These are phyloP conservation scores for Sinocyclocheilus grahami DNA, from an alignment of 2,113 vertebrate genomes.

Conservation along the genomic window DNA sequence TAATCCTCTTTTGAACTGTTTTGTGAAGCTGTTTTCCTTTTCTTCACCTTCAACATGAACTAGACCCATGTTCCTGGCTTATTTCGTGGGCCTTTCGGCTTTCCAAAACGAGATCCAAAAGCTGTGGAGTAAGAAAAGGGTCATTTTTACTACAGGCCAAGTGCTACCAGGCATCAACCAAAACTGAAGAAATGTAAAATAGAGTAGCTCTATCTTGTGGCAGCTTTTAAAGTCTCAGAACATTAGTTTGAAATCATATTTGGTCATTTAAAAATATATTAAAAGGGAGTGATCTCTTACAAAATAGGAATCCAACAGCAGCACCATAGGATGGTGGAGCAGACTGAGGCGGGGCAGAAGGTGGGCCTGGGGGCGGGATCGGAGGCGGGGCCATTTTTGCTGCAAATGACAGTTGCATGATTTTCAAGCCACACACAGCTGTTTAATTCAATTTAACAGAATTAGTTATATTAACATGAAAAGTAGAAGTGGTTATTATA, in stretches of 20 bases:
- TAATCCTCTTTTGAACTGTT: too few species aligned
- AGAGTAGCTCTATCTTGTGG: constrained; percentile 8
- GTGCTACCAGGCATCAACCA: background rate
- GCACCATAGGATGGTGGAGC: constrained; percentile 40
- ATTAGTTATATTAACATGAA: background rate
- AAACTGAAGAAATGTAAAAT: background rate
- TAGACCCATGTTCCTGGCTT: constrained; percentile 85
- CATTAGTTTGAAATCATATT: background rate
- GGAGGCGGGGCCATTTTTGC: constrained; percentile 59
- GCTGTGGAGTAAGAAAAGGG: constrained; percentile 70
- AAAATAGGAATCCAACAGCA: constrained; percentile 64
- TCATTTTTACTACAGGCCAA: background rate
- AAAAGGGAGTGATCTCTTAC: constrained; percentile 53
- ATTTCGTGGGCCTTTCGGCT: constrained; percentile 91
- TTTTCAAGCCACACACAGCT: background rate
- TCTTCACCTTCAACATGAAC: background rate
- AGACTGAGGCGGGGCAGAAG: constrained; percentile 13
- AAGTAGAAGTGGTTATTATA: constrained; percentile 9
- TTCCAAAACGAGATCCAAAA: constrained; percentile 88
- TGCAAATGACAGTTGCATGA: constrained; percentile 40
- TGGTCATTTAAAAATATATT: background rate
- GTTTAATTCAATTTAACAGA: background rate
- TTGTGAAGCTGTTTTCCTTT: background rate
- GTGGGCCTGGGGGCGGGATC: constrained; percentile 21
- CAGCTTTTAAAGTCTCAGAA: background rate